phyloP scores from a whole-genome alignment of 2,888 invertebrate genomes.

The Poecilobothrus nobilitatus region DNA sequence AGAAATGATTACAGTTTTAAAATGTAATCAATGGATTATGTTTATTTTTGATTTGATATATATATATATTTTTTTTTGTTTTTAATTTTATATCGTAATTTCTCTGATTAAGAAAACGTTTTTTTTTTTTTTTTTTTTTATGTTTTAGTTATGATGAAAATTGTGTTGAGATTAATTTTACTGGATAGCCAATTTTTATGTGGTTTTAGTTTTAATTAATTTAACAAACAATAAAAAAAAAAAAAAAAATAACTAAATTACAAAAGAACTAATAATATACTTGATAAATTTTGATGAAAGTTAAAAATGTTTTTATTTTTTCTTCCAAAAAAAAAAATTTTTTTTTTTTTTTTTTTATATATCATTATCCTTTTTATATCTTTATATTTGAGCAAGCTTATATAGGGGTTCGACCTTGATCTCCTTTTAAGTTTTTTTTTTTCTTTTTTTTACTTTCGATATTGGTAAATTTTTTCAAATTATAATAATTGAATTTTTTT shows the following conservation, averaged over 20 bases:
- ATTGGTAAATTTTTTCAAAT: not conserved
- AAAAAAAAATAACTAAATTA: not conserved
- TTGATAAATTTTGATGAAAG: not conserved
- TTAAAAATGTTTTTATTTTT: not conserved
- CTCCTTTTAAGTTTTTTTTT: too few species aligned
- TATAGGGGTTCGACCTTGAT: not conserved
- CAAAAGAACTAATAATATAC: not conserved
- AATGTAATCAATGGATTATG: not conserved
- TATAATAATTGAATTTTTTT: not conserved
- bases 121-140: constrained; percentile 12
- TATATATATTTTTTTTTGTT: constrained; percentile 2
- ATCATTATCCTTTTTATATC: not conserved
- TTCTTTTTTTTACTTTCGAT: not conserved
- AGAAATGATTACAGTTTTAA: constrained; percentile 9
- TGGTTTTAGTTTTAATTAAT: constrained; percentile 2
- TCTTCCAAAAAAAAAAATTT: too few species aligned
- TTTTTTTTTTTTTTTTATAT: not conserved
- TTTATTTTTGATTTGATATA: not conserved
- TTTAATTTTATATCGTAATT: constrained; percentile 11
- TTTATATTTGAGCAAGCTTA: not conserved
- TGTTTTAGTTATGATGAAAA: constrained; percentile 22
- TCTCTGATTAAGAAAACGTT: not conserved
- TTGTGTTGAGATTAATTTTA: not conserved
- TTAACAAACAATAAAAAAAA: not conserved
- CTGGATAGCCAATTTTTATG: not conserved